phyloP scores from a whole-genome alignment of 1,140 invertebrate genomes.

The Capitella teleta region DNA sequence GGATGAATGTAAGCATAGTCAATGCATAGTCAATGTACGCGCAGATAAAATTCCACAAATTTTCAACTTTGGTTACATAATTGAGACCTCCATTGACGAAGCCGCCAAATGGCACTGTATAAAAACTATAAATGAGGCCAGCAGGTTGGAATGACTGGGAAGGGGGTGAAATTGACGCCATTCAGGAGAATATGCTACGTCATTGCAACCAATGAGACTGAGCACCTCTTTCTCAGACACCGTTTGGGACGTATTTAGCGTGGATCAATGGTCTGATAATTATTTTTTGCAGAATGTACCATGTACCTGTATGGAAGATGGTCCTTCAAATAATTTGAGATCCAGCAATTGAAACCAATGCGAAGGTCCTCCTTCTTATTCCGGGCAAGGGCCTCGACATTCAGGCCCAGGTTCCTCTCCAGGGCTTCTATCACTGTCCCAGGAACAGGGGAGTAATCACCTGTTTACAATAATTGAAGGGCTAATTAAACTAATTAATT shows the following conservation, averaged over 20 bases:
- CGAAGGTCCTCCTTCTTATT: slow-evolving; percentile 30
- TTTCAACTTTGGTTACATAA: neutral
- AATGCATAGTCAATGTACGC: neutral
- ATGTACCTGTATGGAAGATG: slow-evolving; percentile 20
- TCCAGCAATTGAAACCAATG: slow-evolving; percentile 32
- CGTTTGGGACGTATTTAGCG: neutral
- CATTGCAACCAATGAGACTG: neutral
- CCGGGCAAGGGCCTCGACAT: slow-evolving; percentile 19
- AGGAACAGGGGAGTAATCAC: slow-evolving; percentile 22
- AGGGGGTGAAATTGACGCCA: neutral
- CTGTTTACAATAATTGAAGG: slow-evolving; percentile 14
- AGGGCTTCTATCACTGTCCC: slow-evolving; percentile 29
- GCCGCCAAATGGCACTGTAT: neutral
- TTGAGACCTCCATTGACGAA: neutral
- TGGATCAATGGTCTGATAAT: neutral
- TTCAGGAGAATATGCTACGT: neutral
- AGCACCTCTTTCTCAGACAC: neutral
- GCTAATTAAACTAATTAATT: neutral
- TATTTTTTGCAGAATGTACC: neutral
- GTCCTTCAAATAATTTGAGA: slow-evolving; percentile 22
- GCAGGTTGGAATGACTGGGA: neutral
- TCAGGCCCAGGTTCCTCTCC: slow-evolving; percentile 20
- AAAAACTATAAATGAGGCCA: neutral
- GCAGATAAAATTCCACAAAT: neutral
- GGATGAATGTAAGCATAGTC: neutral